phyloP scores from a whole-genome alignment of 2,888 invertebrate species.

The Erebia ligea region DNA sequence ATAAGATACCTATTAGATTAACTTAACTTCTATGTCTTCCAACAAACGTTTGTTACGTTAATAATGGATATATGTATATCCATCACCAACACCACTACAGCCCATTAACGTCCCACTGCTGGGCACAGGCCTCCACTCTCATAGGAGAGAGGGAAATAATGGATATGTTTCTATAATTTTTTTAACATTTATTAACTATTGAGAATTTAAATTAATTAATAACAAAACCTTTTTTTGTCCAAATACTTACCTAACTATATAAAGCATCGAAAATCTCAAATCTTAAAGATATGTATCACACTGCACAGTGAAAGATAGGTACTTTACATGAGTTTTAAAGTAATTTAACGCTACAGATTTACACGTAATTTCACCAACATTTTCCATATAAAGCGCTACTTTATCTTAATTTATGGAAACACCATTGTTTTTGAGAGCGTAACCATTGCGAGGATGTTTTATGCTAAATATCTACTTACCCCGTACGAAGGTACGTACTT shows the following conservation, averaged over 20 bases:
- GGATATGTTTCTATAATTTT: no score
- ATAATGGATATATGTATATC: no score
- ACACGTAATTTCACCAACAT: slow-evolving; percentile 13
- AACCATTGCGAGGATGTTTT: slow-evolving; percentile 37
- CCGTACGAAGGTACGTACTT: neutral
- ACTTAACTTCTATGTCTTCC: neutral
- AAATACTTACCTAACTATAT: neutral
- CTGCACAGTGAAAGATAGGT: slow-evolving; percentile 23
- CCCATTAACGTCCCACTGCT: no score
- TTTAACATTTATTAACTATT: no score
- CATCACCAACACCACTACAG: no score
- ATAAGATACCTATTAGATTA: no score
- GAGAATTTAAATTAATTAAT: neutral
- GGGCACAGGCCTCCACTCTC: no score
- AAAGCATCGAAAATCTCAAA: slow-evolving; percentile 2
- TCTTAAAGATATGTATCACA: slow-evolving; percentile 24
- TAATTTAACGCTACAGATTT: slow-evolving; percentile 24
- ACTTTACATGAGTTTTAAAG: slow-evolving; percentile 4
- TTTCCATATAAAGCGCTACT: slow-evolving; percentile 30
- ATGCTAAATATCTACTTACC: slow-evolving; percentile 42
- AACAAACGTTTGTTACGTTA: neutral
- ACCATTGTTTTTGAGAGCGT: slow-evolving; percentile 39
- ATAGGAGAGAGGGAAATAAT: no score
- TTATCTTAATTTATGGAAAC: slow-evolving; percentile 28
- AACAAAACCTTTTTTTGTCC: neutral